Conservation (phyloP, 2,113 vertebrate species). For the Nymphicus hollandicus region DNA sequence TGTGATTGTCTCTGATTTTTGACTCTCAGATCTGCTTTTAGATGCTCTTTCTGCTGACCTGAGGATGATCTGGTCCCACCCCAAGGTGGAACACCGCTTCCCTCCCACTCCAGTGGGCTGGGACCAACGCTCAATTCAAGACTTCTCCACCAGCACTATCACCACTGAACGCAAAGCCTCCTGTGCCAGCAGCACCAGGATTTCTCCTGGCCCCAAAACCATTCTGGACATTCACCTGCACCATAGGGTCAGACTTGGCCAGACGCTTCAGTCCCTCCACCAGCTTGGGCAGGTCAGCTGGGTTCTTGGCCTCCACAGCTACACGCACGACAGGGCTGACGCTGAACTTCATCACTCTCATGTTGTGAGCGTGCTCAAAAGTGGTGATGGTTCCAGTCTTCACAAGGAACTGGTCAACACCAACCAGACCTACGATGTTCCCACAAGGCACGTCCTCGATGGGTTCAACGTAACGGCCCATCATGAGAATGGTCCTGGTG, state of each 20-base stretch:
- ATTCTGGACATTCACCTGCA: conserved; percentile 70
- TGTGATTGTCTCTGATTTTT: rapidly evolving
- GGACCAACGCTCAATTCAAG: not conserved
- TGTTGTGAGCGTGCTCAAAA: conserved; percentile 91
- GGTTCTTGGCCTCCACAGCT: conserved; percentile 93
- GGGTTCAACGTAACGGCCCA: conserved; percentile 92
- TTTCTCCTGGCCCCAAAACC: too few species aligned
- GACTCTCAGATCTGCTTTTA: not conserved
- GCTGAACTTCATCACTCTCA: conserved; percentile 98
- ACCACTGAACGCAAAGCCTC: not conserved
- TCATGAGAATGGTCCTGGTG: conserved; percentile 94
- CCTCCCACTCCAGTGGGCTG: not conserved
- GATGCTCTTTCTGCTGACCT: not conserved
- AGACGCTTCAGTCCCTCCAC: conserved; percentile 94
- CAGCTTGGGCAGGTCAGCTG: conserved; percentile 90
- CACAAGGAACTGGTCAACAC: conserved; percentile 92
- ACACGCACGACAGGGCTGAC: conserved; percentile 94
- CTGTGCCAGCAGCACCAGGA: not conserved
- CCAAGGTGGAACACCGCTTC: not conserved
- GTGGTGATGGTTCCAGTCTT: conserved; percentile 97
- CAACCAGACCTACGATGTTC: conserved; percentile 94
- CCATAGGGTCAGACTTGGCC: conserved; percentile 96
- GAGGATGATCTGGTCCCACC: too few species aligned
- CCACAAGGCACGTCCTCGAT: conserved; percentile 96
- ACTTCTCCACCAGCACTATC: not conserved